phyloP scores from a whole-genome alignment of 2,797 vertebrate species.

The Pangasius mekongensis region DNA sequence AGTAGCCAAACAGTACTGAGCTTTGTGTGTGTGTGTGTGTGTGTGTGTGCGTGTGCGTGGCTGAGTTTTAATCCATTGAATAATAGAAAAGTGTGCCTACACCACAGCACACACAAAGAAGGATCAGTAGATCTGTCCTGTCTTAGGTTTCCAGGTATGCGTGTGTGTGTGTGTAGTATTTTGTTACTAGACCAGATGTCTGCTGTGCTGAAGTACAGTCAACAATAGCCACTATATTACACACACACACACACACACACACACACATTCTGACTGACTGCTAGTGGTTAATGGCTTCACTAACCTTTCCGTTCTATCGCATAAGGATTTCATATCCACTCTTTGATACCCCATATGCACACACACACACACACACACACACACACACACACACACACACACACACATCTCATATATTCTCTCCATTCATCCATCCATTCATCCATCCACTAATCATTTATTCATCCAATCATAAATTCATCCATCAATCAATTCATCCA shows the following conservation, averaged over 20 bases:
- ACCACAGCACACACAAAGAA: constrained; percentile 52
- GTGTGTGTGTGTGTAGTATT: constrained; percentile 44
- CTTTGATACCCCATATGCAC: not conserved
- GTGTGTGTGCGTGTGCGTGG: constrained; percentile 10
- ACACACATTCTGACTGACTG: constrained; percentile 31
- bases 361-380: constrained; percentile 20
- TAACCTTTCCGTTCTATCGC: constrained; percentile 67
- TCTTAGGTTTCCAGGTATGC: constrained; percentile 48
- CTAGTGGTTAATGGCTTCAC: constrained; percentile 50
- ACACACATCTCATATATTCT: not conserved
- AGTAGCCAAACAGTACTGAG: constrained; percentile 1
- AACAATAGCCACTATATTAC: constrained; percentile 27
- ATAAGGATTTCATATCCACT: constrained; percentile 18
- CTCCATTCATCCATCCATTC: not conserved
- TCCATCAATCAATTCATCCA: not conserved
- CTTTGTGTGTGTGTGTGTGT: constrained; percentile 14
- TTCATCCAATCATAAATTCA: not conserved
- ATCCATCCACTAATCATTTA: not conserved
- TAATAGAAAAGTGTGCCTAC: constrained; percentile 72
- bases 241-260: constrained; percentile 40
- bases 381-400: not conserved
- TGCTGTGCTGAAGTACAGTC: constrained; percentile 56
- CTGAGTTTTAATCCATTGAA: constrained; percentile 63
- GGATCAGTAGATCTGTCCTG: constrained; percentile 49
- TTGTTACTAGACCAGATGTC: constrained; percentile 68